Evolutionary conservation across 2,797 vertebrate genomes (phyloP).

Genomic region (Leucoraja ocellata): DNA sequence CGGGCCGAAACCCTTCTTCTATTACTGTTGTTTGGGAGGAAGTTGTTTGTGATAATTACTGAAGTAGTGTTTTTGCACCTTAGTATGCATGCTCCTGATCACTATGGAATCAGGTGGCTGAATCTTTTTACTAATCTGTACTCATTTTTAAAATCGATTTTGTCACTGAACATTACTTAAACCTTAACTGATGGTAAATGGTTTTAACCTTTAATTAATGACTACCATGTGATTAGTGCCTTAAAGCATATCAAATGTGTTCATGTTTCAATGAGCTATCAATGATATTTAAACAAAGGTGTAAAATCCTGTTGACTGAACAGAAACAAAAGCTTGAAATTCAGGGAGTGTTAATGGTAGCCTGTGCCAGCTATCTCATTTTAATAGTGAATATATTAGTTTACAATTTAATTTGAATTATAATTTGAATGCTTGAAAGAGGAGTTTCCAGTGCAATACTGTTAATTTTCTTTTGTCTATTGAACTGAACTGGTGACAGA

Average conservation of each 20-base stretch:
- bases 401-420: neutral
- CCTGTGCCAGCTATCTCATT: neutral
- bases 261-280: neutral
- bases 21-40: neutral
- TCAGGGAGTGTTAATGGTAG: neutral
- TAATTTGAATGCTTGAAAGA: neutral
- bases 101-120: neutral
- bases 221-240: neutral
- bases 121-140: neutral
- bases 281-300: neutral
- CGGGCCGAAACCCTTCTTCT: too few relatives aligned
- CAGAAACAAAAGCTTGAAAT: neutral
- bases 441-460: neutral
- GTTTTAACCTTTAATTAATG: neutral
- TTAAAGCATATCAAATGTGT: neutral
- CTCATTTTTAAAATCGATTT: neutral
- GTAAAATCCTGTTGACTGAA: neutral
- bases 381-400: neutral
- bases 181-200: neutral
- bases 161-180: neutral
- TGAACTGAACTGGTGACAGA: neutral
- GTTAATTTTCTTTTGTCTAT: conserved; percentile 15
- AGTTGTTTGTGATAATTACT: neutral
- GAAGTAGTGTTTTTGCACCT: neutral
- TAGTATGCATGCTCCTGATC: neutral